A percentile compares a stretch with the other conserved stretches of the same genome.
Evolutionary conservation across 2,113 vertebrate genomes (phyloP).

Genomic region (Halichoerus grypus): DNA sequence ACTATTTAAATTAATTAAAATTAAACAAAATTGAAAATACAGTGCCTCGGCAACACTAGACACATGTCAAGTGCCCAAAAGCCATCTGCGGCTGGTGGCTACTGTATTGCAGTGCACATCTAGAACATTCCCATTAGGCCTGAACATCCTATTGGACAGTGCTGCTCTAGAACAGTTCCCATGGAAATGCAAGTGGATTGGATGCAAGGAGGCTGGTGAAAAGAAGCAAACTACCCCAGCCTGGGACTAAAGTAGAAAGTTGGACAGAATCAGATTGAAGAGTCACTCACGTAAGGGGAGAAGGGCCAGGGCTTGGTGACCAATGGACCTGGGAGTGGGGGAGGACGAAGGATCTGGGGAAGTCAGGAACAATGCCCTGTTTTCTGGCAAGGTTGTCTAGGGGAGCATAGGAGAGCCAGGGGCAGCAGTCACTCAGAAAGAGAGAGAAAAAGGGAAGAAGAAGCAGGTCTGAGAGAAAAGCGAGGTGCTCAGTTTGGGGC

Average conservation of each 20-base stretch:
- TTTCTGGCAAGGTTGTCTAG: neutral
- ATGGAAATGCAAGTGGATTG: neutral
- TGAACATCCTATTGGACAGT: neutral
- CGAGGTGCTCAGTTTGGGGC: fast-evolving
- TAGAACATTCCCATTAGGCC: neutral
- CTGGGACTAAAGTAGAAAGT: too few species aligned
- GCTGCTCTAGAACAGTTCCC: neutral
- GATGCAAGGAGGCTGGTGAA: neutral
- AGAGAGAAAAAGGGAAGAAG: neutral
- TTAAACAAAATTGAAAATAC: neutral
- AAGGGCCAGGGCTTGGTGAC: neutral
- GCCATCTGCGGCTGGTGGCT: neutral
- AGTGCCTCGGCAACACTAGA: neutral
- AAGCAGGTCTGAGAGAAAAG: too few species aligned
- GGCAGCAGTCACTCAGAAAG: neutral
- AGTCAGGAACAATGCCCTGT: neutral
- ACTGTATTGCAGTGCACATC: neutral
- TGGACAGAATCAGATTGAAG: fast-evolving
- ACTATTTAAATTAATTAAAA: neutral
- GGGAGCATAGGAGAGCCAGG: too few species aligned
- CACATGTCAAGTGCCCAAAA: neutral
- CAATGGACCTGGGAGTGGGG: fast-evolving
- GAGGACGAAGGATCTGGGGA: neutral
- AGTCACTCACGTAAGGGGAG: fast-evolving
- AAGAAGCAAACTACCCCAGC: neutral